Evolutionary conservation across 2,797 vertebrate genomes (phyloP).

Genomic region (Alfaro cultratus): DNA sequence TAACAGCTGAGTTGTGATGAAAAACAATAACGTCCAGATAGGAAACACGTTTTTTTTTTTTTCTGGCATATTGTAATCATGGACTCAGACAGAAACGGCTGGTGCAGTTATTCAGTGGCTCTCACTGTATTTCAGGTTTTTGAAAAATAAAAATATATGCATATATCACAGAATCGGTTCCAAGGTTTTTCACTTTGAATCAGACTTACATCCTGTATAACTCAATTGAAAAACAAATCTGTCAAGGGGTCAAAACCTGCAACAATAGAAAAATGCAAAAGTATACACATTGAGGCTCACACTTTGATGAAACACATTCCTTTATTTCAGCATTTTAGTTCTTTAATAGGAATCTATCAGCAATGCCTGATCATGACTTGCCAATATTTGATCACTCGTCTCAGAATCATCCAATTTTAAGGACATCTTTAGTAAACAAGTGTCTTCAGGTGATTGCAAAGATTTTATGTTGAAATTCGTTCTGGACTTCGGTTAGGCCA

Average conservation of each 20-base stretch:
- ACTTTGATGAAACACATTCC: neutral
- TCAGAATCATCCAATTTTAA: neutral
- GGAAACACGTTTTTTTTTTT: neutral
- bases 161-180: neutral
- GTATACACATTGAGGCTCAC: neutral
- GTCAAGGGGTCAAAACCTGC: neutral
- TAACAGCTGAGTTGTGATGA: neutral
- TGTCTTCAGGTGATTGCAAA: neutral
- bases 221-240: neutral
- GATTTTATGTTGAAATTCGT: neutral
- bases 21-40: neutral
- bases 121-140: neutral
- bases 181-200: neutral
- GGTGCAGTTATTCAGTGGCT: neutral
- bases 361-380: neutral
- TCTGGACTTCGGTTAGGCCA: neutral
- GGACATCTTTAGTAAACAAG: neutral
- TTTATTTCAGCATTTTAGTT: neutral
- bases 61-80: neutral
- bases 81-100: neutral
- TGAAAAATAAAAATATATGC: neutral
- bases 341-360: neutral
- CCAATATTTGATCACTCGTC: neutral
- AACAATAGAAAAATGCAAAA: neutral
- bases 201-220: neutral